Base-by-base conservation (phyloP, 2,888 invertebrate species). In the Piscicola geometra region DNA sequence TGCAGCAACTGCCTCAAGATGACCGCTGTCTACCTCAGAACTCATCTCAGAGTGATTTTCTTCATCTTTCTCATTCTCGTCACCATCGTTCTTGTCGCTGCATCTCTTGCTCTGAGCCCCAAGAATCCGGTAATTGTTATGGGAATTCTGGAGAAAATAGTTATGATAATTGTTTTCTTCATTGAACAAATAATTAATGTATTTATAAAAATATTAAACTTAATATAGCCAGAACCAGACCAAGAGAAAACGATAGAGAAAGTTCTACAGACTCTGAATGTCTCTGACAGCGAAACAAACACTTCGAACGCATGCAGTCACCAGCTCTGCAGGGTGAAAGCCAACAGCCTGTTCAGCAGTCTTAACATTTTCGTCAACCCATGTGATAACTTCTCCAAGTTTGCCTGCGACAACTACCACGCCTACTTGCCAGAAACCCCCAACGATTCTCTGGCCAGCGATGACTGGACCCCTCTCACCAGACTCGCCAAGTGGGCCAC, bases 351-450 rank as follows among this genome's bases (percentile, higher is more conserved):
- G n/a, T 52, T 21, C 30, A 50, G 32, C 25, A 32, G 50, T 52
- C 41, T 50, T 15, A 71, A 50, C 52, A 28, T 47, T n/a, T 28
- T 78, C 0, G 79, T 78, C 0, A 80, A 83, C 67, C 84, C 84
- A 0, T 84, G 84, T 77, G 75, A 79, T 15, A 81, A 84, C 75
- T 84, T 84, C 78, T 83, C 83, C 78, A 72, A 77, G 41, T 84
- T 81, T 77, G 78, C 82, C 0, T 84, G 84, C 79, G 82, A 82
- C 0, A 79, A 80, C n/a, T 83, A 81, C 81, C 72, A 80, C 12
- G 77, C 80, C n/a, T 79, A 73, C 3, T 78, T 47, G 30, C 71
- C 2, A 21, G 71, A 50, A 28, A 52, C n/a, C 18, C 21, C 25
- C 5, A 0, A 15, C 33, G 50, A 71, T 9, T n/a, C 36, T 32